Conservation (phyloP, 2,113 vertebrate genomes). For the Halcyon malimbica region DNA sequence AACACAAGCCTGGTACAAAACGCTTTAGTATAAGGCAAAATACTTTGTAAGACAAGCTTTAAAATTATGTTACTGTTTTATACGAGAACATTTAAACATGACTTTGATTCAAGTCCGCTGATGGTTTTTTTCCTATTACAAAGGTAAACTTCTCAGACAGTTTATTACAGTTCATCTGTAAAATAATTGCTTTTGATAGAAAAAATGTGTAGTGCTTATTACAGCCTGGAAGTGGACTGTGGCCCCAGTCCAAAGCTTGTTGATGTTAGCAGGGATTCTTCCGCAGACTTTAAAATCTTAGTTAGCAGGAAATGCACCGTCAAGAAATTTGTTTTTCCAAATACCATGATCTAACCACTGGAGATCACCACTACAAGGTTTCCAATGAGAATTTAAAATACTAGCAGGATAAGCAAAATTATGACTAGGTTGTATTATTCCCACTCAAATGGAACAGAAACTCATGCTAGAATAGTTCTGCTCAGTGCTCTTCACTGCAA, state of each 20-base stretch:
- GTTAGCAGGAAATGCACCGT: neutral
- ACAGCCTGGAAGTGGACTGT: neutral
- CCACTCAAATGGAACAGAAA: neutral
- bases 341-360: neutral
- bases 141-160: neutral
- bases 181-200: slow-evolving; percentile 26
- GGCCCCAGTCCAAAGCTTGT: neutral
- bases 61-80: neutral
- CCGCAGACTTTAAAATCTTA: neutral
- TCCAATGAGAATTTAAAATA: neutral
- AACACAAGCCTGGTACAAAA: neutral
- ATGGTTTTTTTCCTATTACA: neutral
- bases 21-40: neutral
- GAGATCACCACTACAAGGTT: neutral
- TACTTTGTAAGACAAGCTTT: neutral
- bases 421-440: neutral
- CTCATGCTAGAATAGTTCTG: neutral
- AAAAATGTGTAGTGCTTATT: slow-evolving; percentile 1
- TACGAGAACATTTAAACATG: neutral
- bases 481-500: neutral
- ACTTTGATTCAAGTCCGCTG: neutral
- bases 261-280: neutral
- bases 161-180: neutral
- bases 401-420: neutral
- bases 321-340: slow-evolving; percentile 21